Conservation (phyloP, 2,888 invertebrate genomes). For the Pantelozetes paolii region DNA sequence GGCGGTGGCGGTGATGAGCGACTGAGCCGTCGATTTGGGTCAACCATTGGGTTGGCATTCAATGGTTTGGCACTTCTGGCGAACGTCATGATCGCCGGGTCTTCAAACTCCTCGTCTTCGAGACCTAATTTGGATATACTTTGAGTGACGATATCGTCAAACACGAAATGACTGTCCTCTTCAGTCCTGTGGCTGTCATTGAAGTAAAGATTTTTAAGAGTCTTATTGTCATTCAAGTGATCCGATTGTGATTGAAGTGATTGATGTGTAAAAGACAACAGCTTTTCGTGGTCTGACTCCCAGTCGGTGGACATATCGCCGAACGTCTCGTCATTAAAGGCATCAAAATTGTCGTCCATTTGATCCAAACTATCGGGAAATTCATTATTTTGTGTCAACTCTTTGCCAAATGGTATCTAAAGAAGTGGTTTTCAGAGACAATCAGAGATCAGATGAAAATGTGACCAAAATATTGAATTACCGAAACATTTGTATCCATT, state of each 20-base stretch:
- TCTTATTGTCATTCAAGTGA: conserved; percentile 40
- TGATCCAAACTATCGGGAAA: neutral
- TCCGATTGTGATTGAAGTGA: conserved; percentile 50
- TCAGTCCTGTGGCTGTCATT: neutral
- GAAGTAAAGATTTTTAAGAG: conserved; percentile 28
- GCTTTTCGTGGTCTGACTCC: conserved; percentile 65
- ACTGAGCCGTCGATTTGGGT: neutral
- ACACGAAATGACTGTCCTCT: conserved; percentile 29
- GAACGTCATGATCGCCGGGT: conserved; percentile 48
- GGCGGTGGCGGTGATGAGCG: conserved; percentile 26
- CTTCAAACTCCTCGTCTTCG: conserved; percentile 50
- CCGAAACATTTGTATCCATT: conserved; percentile 12
- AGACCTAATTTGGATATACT: conserved; percentile 52
- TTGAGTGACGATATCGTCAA: conserved; percentile 49
- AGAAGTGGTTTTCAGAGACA: neutral
- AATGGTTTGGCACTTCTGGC: conserved; percentile 7
- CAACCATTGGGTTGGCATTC: neutral
- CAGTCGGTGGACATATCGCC: conserved; percentile 66
- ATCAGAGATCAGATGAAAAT: neutral
- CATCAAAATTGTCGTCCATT: conserved; percentile 77
- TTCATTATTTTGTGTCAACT: neutral
- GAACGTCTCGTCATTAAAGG: conserved; percentile 86
- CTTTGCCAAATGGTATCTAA: conserved; percentile 9
- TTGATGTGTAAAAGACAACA: conserved; percentile 56
- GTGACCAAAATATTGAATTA: neutral